phyloP scores from a whole-genome alignment of 2,113 vertebrate genomes.

The Paralichthys olivaceus region DNA sequence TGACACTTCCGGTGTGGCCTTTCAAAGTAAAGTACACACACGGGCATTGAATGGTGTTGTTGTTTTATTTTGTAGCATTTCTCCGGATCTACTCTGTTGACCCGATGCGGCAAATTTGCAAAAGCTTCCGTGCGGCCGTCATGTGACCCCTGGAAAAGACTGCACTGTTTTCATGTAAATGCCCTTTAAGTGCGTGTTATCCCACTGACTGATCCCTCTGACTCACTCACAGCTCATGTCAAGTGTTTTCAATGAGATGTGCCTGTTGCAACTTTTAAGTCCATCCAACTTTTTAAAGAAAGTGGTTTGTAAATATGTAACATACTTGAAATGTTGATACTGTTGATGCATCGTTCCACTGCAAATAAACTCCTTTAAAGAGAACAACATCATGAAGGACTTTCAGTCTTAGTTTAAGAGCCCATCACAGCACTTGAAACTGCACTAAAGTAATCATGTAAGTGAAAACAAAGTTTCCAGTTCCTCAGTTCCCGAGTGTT shows the following conservation, averaged over 20 bases:
- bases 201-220: neutral
- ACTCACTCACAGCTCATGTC: neutral
- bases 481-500: too few relatives aligned
- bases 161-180: conserved; percentile 6
- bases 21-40: conserved; percentile 40
- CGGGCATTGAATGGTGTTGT: accelerated
- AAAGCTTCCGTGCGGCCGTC: conserved; percentile 63
- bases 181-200: neutral
- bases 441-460: too few relatives aligned
- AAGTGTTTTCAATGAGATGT: neutral
- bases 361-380: too few relatives aligned
- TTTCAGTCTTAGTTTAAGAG: too few relatives aligned
- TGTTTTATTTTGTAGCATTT: conserved; percentile 21
- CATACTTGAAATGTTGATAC: too few relatives aligned
- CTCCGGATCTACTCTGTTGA: neutral
- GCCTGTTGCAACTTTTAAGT: neutral
- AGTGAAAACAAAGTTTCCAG: too few relatives aligned
- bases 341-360: too few relatives aligned
- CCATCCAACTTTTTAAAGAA: too few relatives aligned
- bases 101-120: neutral
- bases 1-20: accelerated
- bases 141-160: conserved; percentile 55
- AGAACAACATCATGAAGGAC: too few relatives aligned
- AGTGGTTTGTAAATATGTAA: too few relatives aligned
- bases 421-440: too few relatives aligned